Base-by-base conservation (phyloP, 2,797 vertebrate genomes). In the Falco biarmicus region DNA sequence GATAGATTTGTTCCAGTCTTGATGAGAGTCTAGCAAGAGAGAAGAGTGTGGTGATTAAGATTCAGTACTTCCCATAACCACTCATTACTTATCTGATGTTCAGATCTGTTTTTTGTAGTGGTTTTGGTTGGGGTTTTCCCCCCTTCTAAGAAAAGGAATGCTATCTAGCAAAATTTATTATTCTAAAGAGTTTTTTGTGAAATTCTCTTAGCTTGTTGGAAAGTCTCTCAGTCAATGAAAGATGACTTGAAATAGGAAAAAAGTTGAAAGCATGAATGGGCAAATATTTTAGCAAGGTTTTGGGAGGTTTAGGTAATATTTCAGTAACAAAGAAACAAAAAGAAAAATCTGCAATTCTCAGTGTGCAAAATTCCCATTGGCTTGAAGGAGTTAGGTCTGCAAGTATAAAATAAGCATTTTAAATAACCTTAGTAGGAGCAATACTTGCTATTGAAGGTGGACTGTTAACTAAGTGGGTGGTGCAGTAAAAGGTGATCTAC, bases 401-500 rank as follows among this genome's bases (percentile, higher is more conserved):
- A 47, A 48, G 15, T 15, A 32, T 61, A 34, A 85, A 74, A 39
- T 39, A 84, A 77, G 14, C 26, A 54, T 61, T 61, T 64, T 29
- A 75, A 91, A 59, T 57, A 59, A 61, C 39, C 39, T 66, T 69
- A 34, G 28, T 32, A 41, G 29, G 32, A 86, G 47, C 20, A 79
- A 28, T 53, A 7, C 6, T 39, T 15, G 13, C 5, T 50, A 4
- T 17, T 81, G 25, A 85, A 85, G 31, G n/a, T 77, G 70, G 25
- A 65, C 43, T 54, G 10, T 53, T 56, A 86, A 19, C 37, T 51
- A 34, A 34, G n/a, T 83, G 65, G n/a, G 5, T 54, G 47, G 9
- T 84, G 66, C 47, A 32, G 53, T 69, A 47, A 86, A 84, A 91
- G 73, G 87, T 94, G 91, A 79, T 88, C 34, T 87, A 47, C 66